Evolutionary conservation across 1,140 invertebrate genomes (phyloP), one percentile per base, ranked within the genome.

Genomic region (Drosophila jambulina): DNA sequence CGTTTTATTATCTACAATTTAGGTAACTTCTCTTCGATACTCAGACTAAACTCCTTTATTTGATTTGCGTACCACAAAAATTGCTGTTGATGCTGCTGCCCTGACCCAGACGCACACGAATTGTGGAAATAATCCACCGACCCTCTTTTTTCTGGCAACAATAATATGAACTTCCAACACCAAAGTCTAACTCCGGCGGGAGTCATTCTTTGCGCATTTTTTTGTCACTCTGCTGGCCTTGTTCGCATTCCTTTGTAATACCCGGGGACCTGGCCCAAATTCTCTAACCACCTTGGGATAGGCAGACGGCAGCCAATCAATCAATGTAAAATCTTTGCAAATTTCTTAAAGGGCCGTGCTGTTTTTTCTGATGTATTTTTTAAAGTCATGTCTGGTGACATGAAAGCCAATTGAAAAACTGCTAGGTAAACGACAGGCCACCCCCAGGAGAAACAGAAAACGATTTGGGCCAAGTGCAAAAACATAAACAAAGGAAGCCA

Each of bases 301-400:
- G 29, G 8, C 67, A 49, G 69, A 71, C 49, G 27, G 69, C 43
- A 65, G 68, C 60, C 72, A 76, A 87, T 87, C 83, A 88, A 88
- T 87, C 83, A 88, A 74, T 70, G 65, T 61, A 57, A 70, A 77
- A 69, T 72, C 71, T 70, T 77, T 70, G 38, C 59, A 62, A 65
- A 65, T 74, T 59, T 61, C 54, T 68, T 71, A 68, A 71, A 51
- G 25, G 17, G 2, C 36, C 21, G 25, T 51, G 49, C 4, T n/a
- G 23, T 49, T 51, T 21, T 32, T 38, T 51, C 49, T 67, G 56
- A 57, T 34, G 59, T 60, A 25, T 53, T 64, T 68, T 72, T 87
- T 72, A 43, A 87, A 78, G 59, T 27, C 40, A 23, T 34, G 63
- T 51, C 61, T 71, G 49, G 71, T 76, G 77, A 42, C 49, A 64